phyloP scores from a whole-genome alignment of 2,797 vertebrate genomes.

The Sorex maritimensis region DNA sequence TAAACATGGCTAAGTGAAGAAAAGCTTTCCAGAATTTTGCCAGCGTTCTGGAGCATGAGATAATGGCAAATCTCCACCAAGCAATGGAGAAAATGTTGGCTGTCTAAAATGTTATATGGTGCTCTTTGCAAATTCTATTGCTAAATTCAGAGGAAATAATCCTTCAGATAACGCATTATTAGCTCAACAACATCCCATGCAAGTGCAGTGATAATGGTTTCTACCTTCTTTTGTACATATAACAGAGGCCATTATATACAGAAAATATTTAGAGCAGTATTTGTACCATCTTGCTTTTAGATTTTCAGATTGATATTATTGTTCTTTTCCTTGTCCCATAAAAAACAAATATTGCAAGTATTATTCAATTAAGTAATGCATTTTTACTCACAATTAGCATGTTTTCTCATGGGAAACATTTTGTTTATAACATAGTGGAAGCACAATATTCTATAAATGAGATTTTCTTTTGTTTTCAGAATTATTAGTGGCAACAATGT shows the following conservation, averaged over 20 bases:
- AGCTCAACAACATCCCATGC: not conserved
- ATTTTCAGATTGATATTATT: not conserved
- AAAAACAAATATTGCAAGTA: not conserved
- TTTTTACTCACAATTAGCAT: not conserved
- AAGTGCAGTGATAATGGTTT: not conserved
- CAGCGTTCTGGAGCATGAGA: not conserved
- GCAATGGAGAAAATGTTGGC: not conserved
- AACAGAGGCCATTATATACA: not conserved
- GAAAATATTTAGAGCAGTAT: not conserved
- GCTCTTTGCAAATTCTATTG: conserved; percentile 41
- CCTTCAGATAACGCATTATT: not conserved
- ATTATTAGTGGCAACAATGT: not conserved
- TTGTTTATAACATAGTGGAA: not conserved
- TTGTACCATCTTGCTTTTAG: not conserved
- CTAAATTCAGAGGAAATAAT: conserved; percentile 19
- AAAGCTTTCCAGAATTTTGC: conserved; percentile 50
- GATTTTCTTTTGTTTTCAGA: conserved; percentile 46
- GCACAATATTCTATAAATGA: conserved; percentile 1
- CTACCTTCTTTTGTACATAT: not conserved
- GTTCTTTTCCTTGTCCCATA: not conserved
- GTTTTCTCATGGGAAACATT: not conserved
- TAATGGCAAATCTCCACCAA: conserved; percentile 42
- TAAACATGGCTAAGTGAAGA: not conserved
- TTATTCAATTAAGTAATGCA: conserved; percentile 13
- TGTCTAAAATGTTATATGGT: not conserved